phyloP scores from a whole-genome alignment of 2,888 invertebrate genomes.

The Acanthopleura granulata region DNA sequence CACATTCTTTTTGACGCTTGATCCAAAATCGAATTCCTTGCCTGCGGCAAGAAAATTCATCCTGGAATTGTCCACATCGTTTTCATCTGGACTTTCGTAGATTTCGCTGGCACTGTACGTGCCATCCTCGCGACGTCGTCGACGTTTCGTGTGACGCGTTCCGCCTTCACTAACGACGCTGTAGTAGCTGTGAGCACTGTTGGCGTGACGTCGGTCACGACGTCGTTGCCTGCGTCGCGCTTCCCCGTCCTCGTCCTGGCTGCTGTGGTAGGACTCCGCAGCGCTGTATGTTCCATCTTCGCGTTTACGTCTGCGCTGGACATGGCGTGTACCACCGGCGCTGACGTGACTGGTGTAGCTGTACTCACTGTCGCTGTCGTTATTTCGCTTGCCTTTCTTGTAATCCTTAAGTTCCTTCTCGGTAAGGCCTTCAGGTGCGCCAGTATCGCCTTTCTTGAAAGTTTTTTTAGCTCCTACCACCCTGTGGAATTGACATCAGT shows the following conservation, averaged over 20 bases:
- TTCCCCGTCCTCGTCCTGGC: slow-evolving; percentile 61
- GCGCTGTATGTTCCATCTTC: slow-evolving; percentile 64
- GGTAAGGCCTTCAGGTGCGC: slow-evolving; percentile 32
- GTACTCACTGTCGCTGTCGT: slow-evolving; percentile 64
- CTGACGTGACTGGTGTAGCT: slow-evolving; percentile 64
- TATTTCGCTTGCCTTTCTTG: slow-evolving; percentile 56
- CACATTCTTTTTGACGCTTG: slow-evolving; percentile 23
- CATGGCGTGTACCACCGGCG: slow-evolving; percentile 66
- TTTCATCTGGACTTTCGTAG: slow-evolving; percentile 32
- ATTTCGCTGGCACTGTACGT: slow-evolving; percentile 48
- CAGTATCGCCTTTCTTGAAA: slow-evolving; percentile 36
- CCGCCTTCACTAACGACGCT: slow-evolving; percentile 48
- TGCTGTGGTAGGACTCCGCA: slow-evolving; percentile 65
- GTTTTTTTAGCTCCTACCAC: slow-evolving; percentile 45
- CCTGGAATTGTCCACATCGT: slow-evolving; percentile 22
- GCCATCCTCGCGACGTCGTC: slow-evolving; percentile 42
- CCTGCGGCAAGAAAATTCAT: background rate
- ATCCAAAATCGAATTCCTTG: background rate
- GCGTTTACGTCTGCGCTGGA: slow-evolving; percentile 52
- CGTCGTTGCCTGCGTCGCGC: slow-evolving; percentile 56
- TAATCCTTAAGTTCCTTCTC: slow-evolving; percentile 38
- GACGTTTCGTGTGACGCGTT: slow-evolving; percentile 43
- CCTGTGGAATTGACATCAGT: slow-evolving; percentile 40
- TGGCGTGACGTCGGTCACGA: slow-evolving; percentile 52
- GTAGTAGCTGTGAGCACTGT: slow-evolving; percentile 61